Evolutionary conservation across 2,888 invertebrate species (phyloP).

Genomic region (Acanthacorydalis orientalis): DNA sequence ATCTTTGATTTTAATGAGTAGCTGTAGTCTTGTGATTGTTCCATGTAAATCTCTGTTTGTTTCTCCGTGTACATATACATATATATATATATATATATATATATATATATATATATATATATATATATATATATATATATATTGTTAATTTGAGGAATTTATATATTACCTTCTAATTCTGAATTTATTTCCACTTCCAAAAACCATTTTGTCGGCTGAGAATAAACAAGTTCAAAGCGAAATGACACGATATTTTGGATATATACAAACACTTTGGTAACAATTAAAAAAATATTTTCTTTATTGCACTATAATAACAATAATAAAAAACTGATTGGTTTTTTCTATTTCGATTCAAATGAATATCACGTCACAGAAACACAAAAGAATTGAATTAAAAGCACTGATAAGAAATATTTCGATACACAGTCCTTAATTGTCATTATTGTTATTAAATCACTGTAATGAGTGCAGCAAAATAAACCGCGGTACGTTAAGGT

Average conservation of each 20-base stretch:
- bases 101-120: no score
- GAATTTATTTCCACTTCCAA: conserved; percentile 32
- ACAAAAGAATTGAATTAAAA: no score
- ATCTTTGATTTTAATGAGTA: no score
- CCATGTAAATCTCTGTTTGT: no score
- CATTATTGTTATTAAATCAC: not conserved
- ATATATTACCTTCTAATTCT: conserved; percentile 31
- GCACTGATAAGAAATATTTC: not conserved
- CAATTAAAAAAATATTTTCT: not conserved
- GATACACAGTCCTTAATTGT: not conserved
- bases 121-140: no score
- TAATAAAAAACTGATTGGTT: conserved; percentile 3
- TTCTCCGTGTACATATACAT: no score
- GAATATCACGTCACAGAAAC: not conserved
- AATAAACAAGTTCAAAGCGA: not conserved
- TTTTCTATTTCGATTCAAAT: not conserved
- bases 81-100: no score
- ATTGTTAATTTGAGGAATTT: no score
- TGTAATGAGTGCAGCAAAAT: not conserved
- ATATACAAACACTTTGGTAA: no score
- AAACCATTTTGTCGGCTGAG: conserved; percentile 20
- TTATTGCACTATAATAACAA: not conserved
- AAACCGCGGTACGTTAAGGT: no score
- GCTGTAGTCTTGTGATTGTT: no score
- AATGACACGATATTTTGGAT: not conserved